Percentiles rank a stretch among this genome's conserved stretches.
Evolutionary conservation across 2,888 invertebrate genomes (phyloP).

Genomic region (Taphrorychus bicolor): DNA sequence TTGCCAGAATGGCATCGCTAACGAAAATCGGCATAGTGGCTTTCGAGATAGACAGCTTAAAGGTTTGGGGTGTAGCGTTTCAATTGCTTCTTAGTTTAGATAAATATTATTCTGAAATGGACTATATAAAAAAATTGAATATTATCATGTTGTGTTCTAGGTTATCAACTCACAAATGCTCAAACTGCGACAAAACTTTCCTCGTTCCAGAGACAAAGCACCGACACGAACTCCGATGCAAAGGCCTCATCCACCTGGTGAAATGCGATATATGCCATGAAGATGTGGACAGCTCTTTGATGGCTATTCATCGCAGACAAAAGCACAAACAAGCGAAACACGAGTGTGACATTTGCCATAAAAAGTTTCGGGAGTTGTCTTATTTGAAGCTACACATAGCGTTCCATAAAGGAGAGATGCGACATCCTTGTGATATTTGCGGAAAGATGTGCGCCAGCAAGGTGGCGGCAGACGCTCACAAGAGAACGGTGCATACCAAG

Average conservation of each 20-base stretch:
- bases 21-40: no score
- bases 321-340: constrained; percentile 23
- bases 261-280: constrained; percentile 30
- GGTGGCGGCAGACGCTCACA: constrained; percentile 32
- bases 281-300: constrained; percentile 17
- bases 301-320: constrained; percentile 17
- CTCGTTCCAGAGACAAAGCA: constrained; percentile 5
- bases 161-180: constrained; percentile 20
- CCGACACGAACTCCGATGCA: constrained; percentile 24
- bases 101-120: no score
- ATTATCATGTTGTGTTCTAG: no score
- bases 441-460: constrained; percentile 40
- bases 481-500: constrained; percentile 35
- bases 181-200: constrained; percentile 23
- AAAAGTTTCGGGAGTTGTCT: constrained; percentile 31
- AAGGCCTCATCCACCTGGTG: constrained; percentile 12
- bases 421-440: constrained; percentile 46
- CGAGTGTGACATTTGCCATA: constrained; percentile 42
- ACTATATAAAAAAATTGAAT: no score
- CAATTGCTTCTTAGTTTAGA: no score
- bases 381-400: constrained; percentile 38
- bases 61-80: no score
- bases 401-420: constrained; percentile 35
- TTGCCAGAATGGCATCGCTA: no score
- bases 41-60: no score